Evolutionary conservation across 2,113 vertebrate species (phyloP).

Genomic region (Phocoena phocoena): DNA sequence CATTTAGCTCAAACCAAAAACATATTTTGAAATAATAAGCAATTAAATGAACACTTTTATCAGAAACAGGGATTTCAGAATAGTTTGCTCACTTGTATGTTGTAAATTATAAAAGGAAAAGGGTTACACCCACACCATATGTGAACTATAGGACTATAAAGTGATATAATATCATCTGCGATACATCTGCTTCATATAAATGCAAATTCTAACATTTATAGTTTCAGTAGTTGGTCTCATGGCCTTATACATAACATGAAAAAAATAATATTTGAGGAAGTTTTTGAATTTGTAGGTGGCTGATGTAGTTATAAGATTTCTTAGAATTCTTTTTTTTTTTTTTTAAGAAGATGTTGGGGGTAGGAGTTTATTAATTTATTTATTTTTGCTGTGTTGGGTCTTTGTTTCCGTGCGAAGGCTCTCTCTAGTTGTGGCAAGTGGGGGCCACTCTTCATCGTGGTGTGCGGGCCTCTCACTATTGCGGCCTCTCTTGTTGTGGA

Average conservation of each 20-base stretch:
- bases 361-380: too few relatives aligned
- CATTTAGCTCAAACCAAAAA: constrained; percentile 23
- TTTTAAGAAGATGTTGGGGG: too few relatives aligned
- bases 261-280: constrained; percentile 22
- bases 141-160: not conserved
- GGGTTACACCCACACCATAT: not conserved
- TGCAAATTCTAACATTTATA: constrained; percentile 23
- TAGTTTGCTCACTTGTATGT: not conserved
- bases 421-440: too few relatives aligned
- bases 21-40: constrained; percentile 47
- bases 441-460: too few relatives aligned
- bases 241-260: not conserved
- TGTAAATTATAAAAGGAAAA: constrained; percentile 20
- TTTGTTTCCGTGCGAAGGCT: too few relatives aligned
- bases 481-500: too few relatives aligned
- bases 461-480: too few relatives aligned
- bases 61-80: constrained; percentile 53
- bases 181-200: constrained; percentile 34
- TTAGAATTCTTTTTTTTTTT: not conserved
- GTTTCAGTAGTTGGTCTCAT: not conserved
- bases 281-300: constrained; percentile 30
- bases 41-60: constrained; percentile 52
- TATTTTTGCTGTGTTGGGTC: too few relatives aligned
- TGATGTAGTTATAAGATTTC: not conserved
- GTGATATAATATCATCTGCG: constrained; percentile 29